Base-by-base conservation (phyloP, 2,888 invertebrate species). In the Xanthia togata region DNA sequence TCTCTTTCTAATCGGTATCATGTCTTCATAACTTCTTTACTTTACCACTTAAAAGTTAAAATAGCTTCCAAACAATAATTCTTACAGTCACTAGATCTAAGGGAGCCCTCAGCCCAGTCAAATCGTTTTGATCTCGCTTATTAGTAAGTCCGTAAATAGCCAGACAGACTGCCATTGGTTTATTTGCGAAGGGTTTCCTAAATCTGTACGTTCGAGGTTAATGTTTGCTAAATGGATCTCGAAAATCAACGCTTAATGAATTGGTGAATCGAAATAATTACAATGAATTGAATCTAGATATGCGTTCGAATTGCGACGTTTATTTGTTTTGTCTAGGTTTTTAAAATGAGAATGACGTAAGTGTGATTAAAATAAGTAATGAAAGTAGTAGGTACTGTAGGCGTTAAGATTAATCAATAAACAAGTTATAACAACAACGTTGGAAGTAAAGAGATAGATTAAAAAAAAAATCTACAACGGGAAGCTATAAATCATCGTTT, bases 111-210 rank as follows among this genome's bases (percentile, higher is more conserved):
- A 44, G 64, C 50, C 63, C 75, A 73, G 65, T 71, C 70, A 76
- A 82, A 82, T 70, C 79, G 81, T 82, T 88, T 87, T 83, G 85
- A 86, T 87, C 82, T 84, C 77, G 55, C 81, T 79, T 84, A 84
- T 81, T 82, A 85, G 81, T 68, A 60, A 60, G 60, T 76, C 79
- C 71, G 59, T 55, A 83, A 84, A 85, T 88, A 88, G 77, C 82
- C 87, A 87, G 60, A 35, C 88, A 79, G 77, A 73, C 70, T 26
- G 72, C 57, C 44, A 62, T 57, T 77, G 41, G 38, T 84, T 86
- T 81, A 80, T 86, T 86, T 81, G 76, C 80, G 63, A 78, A 70
- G 78, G 55, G 62, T 85, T 87, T 59, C 84, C 85, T 87, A 84
- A 87, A 76, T 87, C 73, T 73, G 87, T 78, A 64, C 74, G 82